These are phyloP conservation scores for Onychomys arenicola DNA, from an alignment of 2,797 vertebrate species.

Conservation along the genomic window DNA sequence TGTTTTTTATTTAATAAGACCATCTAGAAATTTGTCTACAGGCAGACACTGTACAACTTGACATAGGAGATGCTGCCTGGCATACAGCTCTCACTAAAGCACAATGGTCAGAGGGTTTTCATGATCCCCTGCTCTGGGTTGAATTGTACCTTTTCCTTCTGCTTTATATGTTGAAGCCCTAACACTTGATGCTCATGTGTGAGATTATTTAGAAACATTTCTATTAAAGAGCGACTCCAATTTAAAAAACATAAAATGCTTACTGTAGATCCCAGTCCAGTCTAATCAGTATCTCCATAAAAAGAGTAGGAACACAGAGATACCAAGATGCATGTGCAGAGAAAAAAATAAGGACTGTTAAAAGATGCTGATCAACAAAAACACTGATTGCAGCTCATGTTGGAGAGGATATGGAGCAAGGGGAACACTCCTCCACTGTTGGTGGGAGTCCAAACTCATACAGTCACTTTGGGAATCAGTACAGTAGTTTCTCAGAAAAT, in stretches of 20 bases:
- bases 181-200: not conserved
- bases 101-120: not conserved
- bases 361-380: not conserved
- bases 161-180: not conserved
- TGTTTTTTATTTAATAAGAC: too few species aligned
- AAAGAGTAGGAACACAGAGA: not conserved
- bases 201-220: not conserved
- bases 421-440: too few species aligned
- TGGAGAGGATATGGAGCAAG: too few species aligned
- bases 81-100: not conserved
- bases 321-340: accelerated
- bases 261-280: not conserved
- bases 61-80: too few species aligned
- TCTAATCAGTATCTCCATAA: not conserved
- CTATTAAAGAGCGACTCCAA: not conserved
- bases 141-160: not conserved
- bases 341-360: not conserved
- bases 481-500: too few species aligned
- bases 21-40: too few species aligned
- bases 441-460: too few species aligned
- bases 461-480: too few species aligned
- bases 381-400: too few species aligned
- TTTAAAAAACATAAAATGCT: not conserved
- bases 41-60: not conserved
- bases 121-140: not conserved